Evolutionary conservation across 2,113 vertebrate species (phyloP), one percentile per base, ranked within the genome.

Genomic region (Coryphaenoides rupestris): DNA sequence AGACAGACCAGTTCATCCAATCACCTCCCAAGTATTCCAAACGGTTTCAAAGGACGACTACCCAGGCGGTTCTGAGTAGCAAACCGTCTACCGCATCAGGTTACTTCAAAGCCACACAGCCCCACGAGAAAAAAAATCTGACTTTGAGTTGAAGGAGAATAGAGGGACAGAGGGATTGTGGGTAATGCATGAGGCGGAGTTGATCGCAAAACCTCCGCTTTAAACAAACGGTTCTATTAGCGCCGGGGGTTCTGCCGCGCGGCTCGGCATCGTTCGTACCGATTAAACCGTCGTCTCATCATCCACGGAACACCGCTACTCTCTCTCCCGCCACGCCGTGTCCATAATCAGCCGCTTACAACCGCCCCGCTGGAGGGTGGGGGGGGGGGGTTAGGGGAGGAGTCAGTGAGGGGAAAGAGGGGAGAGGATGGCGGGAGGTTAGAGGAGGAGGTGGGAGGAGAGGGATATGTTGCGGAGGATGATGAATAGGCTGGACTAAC

Each of bases 401-500:
- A 40, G 33, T 12, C 9, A 12, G 13, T 40, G 33, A 40, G 13
- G 33, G 33, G 9, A 12, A 40, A 12, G 33, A 40, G 33, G 13
- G 24, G 24, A n/a, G n/a, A 26, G 33, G 33, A 40, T 40, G 33
- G 33, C 13, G 9, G 13, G 33, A 40, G 6, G 33, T 40, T 13
- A 79, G 90, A 89, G n/a, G n/a, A n/a, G 84, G 89, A 89, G 85
- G 89, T 70, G 67, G 56, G 56, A 58, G 56, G 87, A 90, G 89
- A 90, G 91, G 91, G 89, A 92, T 90, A 91, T 94, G 94, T 96
- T 91, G 89, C 72, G 74, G 53, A 65, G 91, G 93, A 94, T 98
- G 96, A 98, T 98, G 95, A 99, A 99, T 98, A 96, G 92, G 91
- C 93, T 89, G 93, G 93, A 93, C 94, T 96, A 96, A 96, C 95